phyloP scores from a whole-genome alignment of 2,888 invertebrate genomes.

The Agonopterix arenella region DNA sequence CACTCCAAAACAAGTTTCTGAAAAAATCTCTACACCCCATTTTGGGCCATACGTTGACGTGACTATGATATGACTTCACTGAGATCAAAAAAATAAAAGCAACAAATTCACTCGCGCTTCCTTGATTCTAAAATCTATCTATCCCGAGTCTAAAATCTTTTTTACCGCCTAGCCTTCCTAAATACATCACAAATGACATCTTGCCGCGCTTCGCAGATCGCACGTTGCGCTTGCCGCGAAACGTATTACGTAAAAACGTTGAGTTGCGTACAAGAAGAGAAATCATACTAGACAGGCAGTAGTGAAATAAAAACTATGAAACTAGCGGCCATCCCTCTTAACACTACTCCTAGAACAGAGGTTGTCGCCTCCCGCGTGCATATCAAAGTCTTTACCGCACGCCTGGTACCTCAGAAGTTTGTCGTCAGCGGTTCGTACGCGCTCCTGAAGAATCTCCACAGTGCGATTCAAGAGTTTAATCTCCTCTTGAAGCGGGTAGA shows the following conservation, averaged over 20 bases:
- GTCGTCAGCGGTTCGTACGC: constrained; percentile 50
- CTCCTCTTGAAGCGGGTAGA: constrained; percentile 77
- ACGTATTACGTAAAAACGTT: background rate
- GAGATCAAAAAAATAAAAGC: no score
- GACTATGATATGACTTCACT: no score
- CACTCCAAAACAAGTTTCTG: no score
- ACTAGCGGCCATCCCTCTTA: constrained; percentile 32
- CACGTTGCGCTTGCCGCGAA: no score
- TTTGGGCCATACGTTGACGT: no score
- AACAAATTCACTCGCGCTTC: no score
- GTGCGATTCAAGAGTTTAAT: constrained; percentile 77
- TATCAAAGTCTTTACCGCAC: constrained; percentile 33
- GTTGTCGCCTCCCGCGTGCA: constrained; percentile 56
- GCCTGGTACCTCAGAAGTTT: constrained; percentile 49
- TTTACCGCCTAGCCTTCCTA: no score
- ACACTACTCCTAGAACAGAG: constrained; percentile 19
- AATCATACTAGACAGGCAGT: background rate
- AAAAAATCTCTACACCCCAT: no score
- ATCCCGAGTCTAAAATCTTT: background rate
- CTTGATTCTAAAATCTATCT: no score
- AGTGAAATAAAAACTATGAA: background rate
- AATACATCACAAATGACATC: no score
- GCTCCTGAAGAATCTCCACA: constrained; percentile 65
- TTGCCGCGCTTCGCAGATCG: background rate
- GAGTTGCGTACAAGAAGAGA: no score